Conservation (phyloP, 2,113 vertebrate species). For the Vulpes vulpes region DNA sequence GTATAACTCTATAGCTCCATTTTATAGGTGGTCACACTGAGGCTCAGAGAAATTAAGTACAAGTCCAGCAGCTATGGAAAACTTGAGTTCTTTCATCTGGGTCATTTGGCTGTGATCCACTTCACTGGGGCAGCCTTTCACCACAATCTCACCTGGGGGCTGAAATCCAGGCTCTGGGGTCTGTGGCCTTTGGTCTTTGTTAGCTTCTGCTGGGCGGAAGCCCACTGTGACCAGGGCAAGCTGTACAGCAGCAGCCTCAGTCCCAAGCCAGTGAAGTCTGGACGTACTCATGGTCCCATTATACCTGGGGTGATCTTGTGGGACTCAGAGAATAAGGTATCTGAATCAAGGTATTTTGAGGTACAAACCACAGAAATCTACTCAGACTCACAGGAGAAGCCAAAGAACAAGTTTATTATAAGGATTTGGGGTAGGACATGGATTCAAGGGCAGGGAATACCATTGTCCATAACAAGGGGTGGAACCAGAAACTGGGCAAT, state of each 20-base stretch:
- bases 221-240: neutral
- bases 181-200: neutral
- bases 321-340: neutral
- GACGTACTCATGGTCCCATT: neutral
- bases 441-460: neutral
- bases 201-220: neutral
- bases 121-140: neutral
- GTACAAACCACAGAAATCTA: neutral
- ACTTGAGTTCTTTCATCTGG: neutral
- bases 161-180: neutral
- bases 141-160: too few relatives aligned
- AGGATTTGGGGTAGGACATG: neutral
- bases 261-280: neutral
- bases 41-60: neutral
- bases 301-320: neutral
- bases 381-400: neutral
- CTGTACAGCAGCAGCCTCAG: neutral
- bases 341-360: neutral
- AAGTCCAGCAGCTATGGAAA: neutral
- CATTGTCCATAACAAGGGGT: neutral
- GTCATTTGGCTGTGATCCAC: neutral
- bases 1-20: neutral
- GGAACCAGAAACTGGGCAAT: neutral
- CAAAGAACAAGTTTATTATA: neutral
- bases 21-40: neutral